Evolutionary conservation across 2,888 invertebrate species (phyloP).

Genomic region (Ectemnius lituratus): DNA sequence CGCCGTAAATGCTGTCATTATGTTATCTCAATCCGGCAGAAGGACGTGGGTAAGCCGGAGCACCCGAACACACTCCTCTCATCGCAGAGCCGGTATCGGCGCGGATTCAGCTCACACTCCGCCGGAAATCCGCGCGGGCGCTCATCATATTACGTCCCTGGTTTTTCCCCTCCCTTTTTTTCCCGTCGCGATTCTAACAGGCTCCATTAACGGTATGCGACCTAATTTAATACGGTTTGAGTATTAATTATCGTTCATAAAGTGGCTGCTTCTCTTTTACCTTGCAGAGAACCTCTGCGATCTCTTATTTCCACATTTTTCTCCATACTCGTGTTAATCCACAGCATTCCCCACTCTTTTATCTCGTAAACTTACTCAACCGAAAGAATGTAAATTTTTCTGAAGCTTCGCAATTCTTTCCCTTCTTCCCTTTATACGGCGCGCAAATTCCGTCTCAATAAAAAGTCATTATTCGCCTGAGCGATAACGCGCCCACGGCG

Average conservation of each 20-base stretch:
- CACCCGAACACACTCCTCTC: too few species aligned
- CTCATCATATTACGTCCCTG: constrained; percentile 30
- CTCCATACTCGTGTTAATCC: neutral
- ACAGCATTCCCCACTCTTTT: constrained; percentile 3
- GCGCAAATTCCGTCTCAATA: constrained; percentile 6
- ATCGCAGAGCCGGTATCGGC: constrained; percentile 35
- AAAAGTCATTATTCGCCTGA: neutral
- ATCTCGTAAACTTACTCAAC: constrained; percentile 19
- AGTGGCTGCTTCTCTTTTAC: constrained; percentile 22
- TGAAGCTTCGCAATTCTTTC: neutral
- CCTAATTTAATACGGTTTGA: constrained; percentile 51
- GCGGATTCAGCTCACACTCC: constrained; percentile 22
- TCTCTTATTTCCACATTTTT: constrained; percentile 22
- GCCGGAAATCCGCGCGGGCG: constrained; percentile 28
- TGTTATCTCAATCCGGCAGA: constrained; percentile 67
- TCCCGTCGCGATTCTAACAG: constrained; percentile 45
- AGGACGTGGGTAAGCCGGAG: constrained; percentile 52
- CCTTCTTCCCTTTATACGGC: neutral
- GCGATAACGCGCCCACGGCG: neutral
- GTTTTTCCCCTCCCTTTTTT: constrained; percentile 44
- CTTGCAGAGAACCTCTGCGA: neutral
- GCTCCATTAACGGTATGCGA: constrained; percentile 46
- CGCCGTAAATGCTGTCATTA: constrained; percentile 68
- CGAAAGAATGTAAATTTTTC: constrained; percentile 8
- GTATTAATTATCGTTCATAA: constrained; percentile 52